phyloP scores from a whole-genome alignment of 1,140 invertebrate species.

The Drosophila ambigua region DNA sequence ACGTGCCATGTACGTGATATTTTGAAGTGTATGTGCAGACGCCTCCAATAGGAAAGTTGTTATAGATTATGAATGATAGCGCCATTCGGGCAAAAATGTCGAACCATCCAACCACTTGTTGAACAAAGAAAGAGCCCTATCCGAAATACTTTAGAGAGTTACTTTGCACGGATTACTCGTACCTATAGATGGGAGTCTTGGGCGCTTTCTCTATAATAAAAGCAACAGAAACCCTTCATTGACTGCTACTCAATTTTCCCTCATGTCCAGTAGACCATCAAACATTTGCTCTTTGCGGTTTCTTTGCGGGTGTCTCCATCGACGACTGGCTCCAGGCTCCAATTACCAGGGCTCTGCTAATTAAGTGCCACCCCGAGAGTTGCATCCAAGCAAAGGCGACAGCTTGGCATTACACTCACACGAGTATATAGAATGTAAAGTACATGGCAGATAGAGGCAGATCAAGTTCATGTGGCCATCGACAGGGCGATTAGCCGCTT shows the following conservation, averaged over 20 bases:
- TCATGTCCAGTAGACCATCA: constrained; percentile 46
- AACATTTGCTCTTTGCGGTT: constrained; percentile 35
- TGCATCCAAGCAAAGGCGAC: constrained; percentile 28
- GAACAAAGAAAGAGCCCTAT: neutral
- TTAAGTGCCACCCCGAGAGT: constrained; percentile 44
- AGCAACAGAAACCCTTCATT: constrained; percentile 28
- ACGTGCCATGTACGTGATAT: constrained; percentile 36
- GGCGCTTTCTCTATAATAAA: neutral
- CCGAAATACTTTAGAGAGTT: neutral
- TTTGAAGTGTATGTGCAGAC: constrained; percentile 18
- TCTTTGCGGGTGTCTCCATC: constrained; percentile 6
- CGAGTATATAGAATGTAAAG: too few relatives aligned
- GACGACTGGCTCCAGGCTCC: constrained; percentile 22
- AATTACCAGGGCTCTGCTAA: constrained; percentile 56
- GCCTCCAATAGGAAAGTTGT: neutral
- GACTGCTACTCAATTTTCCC: constrained; percentile 23
- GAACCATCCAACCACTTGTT: too few relatives aligned
- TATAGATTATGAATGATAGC: constrained; percentile 18
- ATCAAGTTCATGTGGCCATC: too few relatives aligned
- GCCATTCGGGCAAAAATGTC: too few relatives aligned
- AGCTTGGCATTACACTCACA: constrained; percentile 18
- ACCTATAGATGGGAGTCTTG: neutral
- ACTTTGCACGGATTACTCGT: too few relatives aligned
- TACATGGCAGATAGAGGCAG: too few relatives aligned
- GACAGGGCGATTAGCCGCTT: too few relatives aligned